Percentiles rank a stretch among this genome's conserved stretches.
These are phyloP conservation scores for Kryptopterus vitreolus DNA, from an alignment of 2,797 vertebrate genomes.

Conservation along the genomic window DNA sequence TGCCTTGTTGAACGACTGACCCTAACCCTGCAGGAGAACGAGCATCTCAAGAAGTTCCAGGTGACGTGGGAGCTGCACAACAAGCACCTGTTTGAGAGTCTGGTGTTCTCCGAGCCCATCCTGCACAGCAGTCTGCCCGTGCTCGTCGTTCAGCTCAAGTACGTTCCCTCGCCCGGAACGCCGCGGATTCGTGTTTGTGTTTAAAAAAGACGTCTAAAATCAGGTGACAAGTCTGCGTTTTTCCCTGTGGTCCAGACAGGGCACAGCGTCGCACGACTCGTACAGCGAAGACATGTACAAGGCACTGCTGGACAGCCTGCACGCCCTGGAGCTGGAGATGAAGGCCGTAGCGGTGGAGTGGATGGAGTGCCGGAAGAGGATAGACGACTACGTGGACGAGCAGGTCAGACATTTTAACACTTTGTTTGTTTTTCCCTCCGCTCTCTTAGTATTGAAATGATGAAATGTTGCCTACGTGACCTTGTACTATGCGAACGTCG, in stretches of 20 bases:
- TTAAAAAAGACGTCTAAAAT: background rate
- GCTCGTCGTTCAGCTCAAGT: conserved; percentile 92
- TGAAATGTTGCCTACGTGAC: no score
- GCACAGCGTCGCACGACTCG: conserved; percentile 86
- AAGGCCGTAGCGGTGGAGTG: conserved; percentile 86
- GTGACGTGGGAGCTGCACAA: conserved; percentile 99
- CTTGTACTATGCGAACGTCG: no score
- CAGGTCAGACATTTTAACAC: conserved; percentile 75
- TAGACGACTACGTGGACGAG: conserved; percentile 96
- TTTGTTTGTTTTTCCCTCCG: background rate
- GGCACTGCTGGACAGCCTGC: conserved; percentile 88
- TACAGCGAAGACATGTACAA: conserved; percentile 91
- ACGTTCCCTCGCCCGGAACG: conserved; percentile 56
- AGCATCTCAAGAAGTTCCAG: conserved; percentile 97
- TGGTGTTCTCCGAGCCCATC: conserved; percentile 95
- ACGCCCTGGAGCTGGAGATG: conserved; percentile 91
- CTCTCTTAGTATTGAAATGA: no score
- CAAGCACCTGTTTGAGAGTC: conserved; percentile 97
- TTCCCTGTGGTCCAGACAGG: conserved; percentile 75
- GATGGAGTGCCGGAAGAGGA: conserved; percentile 96
- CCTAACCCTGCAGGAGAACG: conserved; percentile 88
- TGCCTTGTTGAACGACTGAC: no score
- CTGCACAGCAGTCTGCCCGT: conserved; percentile 91
- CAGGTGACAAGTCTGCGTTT: background rate
- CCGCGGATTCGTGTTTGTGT: background rate